phyloP scores from a whole-genome alignment of 2,888 invertebrate species.

The Sminthurides aquaticus region DNA sequence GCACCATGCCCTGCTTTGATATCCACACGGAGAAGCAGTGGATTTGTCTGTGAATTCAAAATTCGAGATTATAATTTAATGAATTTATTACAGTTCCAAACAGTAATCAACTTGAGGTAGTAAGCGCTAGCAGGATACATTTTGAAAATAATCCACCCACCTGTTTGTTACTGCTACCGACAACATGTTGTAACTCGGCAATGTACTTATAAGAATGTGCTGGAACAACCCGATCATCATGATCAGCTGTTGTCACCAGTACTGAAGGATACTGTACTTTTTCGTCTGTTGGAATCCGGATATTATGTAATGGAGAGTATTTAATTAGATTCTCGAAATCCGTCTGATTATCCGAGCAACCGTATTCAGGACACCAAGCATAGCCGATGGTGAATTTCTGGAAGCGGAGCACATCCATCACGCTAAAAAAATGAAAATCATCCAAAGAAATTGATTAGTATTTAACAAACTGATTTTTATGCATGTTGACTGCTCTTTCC shows the following conservation, averaged over 20 bases:
- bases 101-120: too few species aligned
- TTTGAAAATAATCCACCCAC: background rate
- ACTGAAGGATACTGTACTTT: slow-evolving; percentile 78
- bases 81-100: background rate
- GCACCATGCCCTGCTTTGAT: slow-evolving; percentile 25
- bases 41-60: slow-evolving; percentile 23
- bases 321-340: slow-evolving; percentile 77
- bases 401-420: slow-evolving; percentile 93
- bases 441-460: too few species aligned
- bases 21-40: slow-evolving; percentile 21
- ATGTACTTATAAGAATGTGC: slow-evolving; percentile 89
- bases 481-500: too few species aligned
- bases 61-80: background rate
- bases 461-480: too few species aligned
- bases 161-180: slow-evolving; percentile 16
- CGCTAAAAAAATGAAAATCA: slow-evolving; percentile 58
- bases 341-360: slow-evolving; percentile 71
- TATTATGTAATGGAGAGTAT: slow-evolving; percentile 91
- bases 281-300: slow-evolving; percentile 56
- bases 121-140: background rate
- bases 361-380: slow-evolving; percentile 94
- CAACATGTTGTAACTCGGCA: slow-evolving; percentile 20
- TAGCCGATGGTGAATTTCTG: slow-evolving; percentile 97
- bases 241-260: slow-evolving; percentile 89
- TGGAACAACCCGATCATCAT: slow-evolving; percentile 97